These are phyloP conservation scores for Lycaena phlaeas DNA, from an alignment of 2,888 invertebrate genomes.

Conservation along the genomic window DNA sequence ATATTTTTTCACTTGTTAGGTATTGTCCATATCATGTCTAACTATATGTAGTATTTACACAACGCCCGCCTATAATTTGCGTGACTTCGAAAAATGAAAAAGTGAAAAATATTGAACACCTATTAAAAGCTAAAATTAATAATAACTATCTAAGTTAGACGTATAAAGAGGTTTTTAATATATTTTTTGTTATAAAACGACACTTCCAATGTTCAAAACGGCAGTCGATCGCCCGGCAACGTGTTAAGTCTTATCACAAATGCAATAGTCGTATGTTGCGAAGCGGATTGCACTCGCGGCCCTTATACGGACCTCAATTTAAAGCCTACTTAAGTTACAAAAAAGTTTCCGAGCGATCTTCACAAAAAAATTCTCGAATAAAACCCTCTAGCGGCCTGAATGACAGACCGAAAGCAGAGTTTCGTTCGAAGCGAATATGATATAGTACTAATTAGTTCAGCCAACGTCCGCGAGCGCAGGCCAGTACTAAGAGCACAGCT, in stretches of 20 bases:
- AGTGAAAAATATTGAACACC: conserved; percentile 65
- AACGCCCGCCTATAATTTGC: conserved; percentile 43
- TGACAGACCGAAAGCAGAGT: background rate
- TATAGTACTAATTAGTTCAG: conserved; percentile 7
- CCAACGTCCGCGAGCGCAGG: conserved; percentile 7
- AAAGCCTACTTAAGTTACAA: conserved; percentile 32
- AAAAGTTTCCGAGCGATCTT: conserved; percentile 28
- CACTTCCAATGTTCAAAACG: conserved; percentile 19
- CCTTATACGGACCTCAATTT: conserved; percentile 24
- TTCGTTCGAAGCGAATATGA: background rate
- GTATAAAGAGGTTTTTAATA: conserved; percentile 37
- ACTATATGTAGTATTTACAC: conserved; percentile 65
- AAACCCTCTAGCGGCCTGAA: conserved; percentile 3
- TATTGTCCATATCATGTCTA: conserved; percentile 70
- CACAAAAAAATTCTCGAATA: conserved; percentile 7
- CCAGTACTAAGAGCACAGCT: conserved; percentile 7
- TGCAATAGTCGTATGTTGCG: conserved; percentile 37
- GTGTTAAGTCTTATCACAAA: conserved; percentile 46
- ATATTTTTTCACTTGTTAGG: conserved; percentile 67
- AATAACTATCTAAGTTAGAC: conserved; percentile 62
- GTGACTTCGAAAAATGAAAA: conserved; percentile 37
- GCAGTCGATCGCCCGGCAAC: conserved; percentile 31
- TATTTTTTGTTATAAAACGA: conserved; percentile 22
- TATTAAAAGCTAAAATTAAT: conserved; percentile 67
- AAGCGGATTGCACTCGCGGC: conserved; percentile 20